These are phyloP conservation scores for Myotis lucifugus DNA, from an alignment of 2,113 vertebrate species.

Conservation along the genomic window DNA sequence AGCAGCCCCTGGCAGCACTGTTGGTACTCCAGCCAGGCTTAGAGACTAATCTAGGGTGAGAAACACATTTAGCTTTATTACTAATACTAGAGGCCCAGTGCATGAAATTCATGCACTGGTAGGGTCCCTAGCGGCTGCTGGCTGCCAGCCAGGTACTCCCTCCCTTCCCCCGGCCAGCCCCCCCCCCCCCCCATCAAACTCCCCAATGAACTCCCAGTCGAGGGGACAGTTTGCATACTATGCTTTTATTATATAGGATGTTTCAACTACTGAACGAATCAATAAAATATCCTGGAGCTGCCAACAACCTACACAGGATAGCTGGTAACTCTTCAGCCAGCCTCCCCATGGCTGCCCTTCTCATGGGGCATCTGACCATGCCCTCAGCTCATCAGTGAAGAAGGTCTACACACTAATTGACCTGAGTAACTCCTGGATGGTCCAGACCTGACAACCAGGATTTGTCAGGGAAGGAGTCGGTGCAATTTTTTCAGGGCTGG, in stretches of 20 bases:
- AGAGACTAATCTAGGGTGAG: not conserved
- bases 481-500: not conserved
- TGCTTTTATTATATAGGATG: too few relatives aligned
- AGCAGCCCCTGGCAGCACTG: not conserved
- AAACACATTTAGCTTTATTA: conserved; percentile 9
- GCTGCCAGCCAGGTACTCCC: too few relatives aligned
- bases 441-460: not conserved
- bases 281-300: not conserved
- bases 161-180: too few relatives aligned
- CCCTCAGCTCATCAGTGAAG: not conserved
- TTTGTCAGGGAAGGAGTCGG: not conserved
- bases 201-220: too few relatives aligned
- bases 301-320: not conserved
- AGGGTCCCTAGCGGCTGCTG: too few relatives aligned
- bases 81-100: not conserved
- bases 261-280: not conserved
- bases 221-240: too few relatives aligned
- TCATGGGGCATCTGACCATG: not conserved
- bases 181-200: too few relatives aligned
- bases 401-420: not conserved
- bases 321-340: not conserved
- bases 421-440: not conserved
- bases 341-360: not conserved
- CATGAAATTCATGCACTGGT: too few relatives aligned
- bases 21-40: not conserved